Evolutionary conservation across 2,113 vertebrate species (phyloP), one percentile per base, ranked within the genome.

Genomic region (Phalacrocorax carbo): DNA sequence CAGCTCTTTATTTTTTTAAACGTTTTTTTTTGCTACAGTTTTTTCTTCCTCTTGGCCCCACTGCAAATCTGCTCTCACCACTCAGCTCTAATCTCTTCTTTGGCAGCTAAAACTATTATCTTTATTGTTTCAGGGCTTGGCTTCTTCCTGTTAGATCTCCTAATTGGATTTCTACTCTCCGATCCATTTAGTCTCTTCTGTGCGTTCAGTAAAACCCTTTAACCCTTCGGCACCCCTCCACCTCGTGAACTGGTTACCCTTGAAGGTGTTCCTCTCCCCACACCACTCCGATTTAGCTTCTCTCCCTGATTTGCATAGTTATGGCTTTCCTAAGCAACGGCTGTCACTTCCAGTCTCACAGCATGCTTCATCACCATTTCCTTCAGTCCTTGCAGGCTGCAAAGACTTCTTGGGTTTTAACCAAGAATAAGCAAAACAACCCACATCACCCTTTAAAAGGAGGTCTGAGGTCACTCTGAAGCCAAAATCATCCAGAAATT

Each of bases 111-210:
- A 95, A 54, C 68, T 77, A 93, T 94, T 94, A 87, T 69, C 93
- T 87, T 92, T 86, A 91, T 94, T 96, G 87, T 95, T 96, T 82
- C 82, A 73, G 78, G 78, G 86, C 85, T 91, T 91, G 85, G 88
- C 72, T 96, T 81, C 93, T 90, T 95, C 90, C 86, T 90, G 42
- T 66, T 92, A 94, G 71, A 94, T 82, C 79, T 94, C 75, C 78
- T 97, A 93, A 96, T 90, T 96, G 94, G 94, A 93, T 97, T 97
- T 97, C 82, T 95, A 48, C 78, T 82, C 85, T 96, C 84, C 2
- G 0, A 92, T 95, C 96, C 91, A 72, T 92, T 97, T 96, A 96
- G 84, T 91, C 77, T 88, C 70, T 88, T 68, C 81, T 88, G 62
- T 62, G 92, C 5, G 1, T 66, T 86, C 90, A 84, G 30, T 81